Evolutionary conservation across 2,113 vertebrate species (phyloP).

Genomic region (Odobenus rosmarus): DNA sequence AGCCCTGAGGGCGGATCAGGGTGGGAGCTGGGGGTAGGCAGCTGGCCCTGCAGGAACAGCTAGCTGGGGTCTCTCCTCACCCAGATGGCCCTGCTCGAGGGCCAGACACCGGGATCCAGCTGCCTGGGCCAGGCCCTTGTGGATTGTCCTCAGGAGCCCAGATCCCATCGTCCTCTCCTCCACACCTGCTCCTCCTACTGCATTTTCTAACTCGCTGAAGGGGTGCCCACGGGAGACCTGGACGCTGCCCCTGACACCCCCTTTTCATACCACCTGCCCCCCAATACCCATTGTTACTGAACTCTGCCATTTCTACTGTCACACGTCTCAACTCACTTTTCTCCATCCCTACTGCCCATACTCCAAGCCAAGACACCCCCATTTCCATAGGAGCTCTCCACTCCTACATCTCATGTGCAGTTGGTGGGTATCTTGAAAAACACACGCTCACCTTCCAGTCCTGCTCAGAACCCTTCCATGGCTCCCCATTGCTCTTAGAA

Average conservation of each 20-base stretch:
- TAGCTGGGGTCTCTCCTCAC: not conserved
- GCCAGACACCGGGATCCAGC: not conserved
- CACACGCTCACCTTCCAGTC: not conserved
- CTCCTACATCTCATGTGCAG: not conserved
- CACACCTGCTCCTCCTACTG: not conserved
- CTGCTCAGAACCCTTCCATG: not conserved
- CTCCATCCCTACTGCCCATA: not conserved
- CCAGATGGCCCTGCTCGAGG: not conserved
- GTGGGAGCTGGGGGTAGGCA: not conserved
- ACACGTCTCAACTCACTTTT: not conserved
- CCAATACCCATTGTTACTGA: not conserved
- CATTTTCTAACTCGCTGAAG: not conserved
- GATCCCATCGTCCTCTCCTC: not conserved
- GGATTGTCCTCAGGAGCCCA: not conserved
- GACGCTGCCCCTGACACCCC: not conserved
- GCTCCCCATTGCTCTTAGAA: not conserved
- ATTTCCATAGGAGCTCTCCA: not conserved
- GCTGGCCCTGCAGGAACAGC: not conserved
- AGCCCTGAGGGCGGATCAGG: not conserved
- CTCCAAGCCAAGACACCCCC: not conserved
- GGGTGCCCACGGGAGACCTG: not conserved
- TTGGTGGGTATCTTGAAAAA: not conserved
- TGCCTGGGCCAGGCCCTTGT: rapidly evolving
- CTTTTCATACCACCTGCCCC: rapidly evolving
- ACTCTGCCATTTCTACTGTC: not conserved